A percentile compares a stretch with the other conserved stretches of the same genome.
Evolutionary conservation across 2,113 vertebrate genomes (phyloP).

Genomic region (Cyprinodon variegatus): DNA sequence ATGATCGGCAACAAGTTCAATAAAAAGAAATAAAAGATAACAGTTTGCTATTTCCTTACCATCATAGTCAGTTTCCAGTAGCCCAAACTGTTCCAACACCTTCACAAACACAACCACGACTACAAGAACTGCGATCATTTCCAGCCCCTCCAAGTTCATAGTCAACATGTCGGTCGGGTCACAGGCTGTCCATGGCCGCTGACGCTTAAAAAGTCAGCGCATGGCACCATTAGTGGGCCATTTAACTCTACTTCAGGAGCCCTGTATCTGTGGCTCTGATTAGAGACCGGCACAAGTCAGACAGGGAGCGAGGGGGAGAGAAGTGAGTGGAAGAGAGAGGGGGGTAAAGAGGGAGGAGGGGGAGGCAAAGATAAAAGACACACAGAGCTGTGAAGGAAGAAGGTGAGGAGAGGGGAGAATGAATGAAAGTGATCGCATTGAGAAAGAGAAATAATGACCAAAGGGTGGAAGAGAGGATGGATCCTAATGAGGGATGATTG

Average conservation of each 20-base stretch:
- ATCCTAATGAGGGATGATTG: background rate
- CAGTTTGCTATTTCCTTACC: constrained; percentile 83
- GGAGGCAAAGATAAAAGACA: constrained; percentile 36
- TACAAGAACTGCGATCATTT: constrained; percentile 96
- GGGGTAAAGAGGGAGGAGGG: constrained; percentile 31
- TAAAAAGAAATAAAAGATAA: background rate
- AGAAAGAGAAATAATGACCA: constrained; percentile 1
- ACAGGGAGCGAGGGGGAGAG: constrained; percentile 37
- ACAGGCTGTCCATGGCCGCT: constrained; percentile 80
- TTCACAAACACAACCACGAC: constrained; percentile 97
- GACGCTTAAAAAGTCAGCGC: constrained; percentile 70
- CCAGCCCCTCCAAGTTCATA: constrained; percentile 98
- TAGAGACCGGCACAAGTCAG: constrained; percentile 67
- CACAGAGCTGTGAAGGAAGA: constrained; percentile 28
- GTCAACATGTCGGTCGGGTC: constrained; percentile 81
- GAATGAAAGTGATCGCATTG: constrained; percentile 3
- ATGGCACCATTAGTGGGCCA: constrained; percentile 81
- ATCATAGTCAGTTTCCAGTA: constrained; percentile 90
- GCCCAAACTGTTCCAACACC: constrained; percentile 96
- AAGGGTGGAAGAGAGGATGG: background rate
- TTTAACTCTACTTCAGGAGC: constrained; percentile 81
- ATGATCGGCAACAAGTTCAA: constrained; percentile 32
- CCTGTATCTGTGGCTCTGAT: constrained; percentile 64
- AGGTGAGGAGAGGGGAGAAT: background rate
- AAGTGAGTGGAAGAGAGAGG: constrained; percentile 22